Base-by-base conservation (phyloP, 2,888 invertebrate genomes). In the Agrilus mali region DNA sequence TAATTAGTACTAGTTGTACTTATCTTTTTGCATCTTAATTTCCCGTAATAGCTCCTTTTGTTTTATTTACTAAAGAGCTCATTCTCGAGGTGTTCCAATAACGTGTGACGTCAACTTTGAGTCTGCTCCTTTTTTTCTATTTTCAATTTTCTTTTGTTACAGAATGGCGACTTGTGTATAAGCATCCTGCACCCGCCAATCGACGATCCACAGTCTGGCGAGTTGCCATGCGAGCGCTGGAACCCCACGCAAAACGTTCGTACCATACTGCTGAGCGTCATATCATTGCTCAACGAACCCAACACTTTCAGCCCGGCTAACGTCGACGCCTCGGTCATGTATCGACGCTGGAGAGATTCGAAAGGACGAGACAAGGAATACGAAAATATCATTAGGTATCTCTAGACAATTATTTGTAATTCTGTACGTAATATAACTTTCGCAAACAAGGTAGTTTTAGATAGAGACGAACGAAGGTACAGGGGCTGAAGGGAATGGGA, bases 181-280 rank as follows among this genome's bases (percentile, higher is more conserved):
- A 96, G 96, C 55, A 99, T 99, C 66, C 76, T 98, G 49, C 98
- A 99, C 70, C 96, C 98, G 46, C 97, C 98, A 14, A 86, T 96
- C 44, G 97, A 99, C 69, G 98, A 99, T 71, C 97, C 98, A 33
- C 97, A 97, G 65, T 95, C 94, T 58, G 98, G 98, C 20, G 98
- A 98, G 68, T 70, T 97, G 59, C 95, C 98, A 1, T 97, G 96
- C 70, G 98, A 98, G 71, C 84, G 98, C 68, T 98, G 98, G 98
- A 99, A 99, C 76, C 98, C 98, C 42, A 99, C 98, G 53, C 98
- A 99, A 73, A 97, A 92, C 62, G 97, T 98, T 62, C 88, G 96
- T 66, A 99, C 98, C 41, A 94, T 98, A 59, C 77, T 98, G 53
- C 77, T 99, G 48, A 97, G 96, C 49, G 97, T 98, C 56, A 98